Base-by-base conservation (phyloP, 64 coral and sea anemone genomes). In the Montipora foliosa region DNA sequence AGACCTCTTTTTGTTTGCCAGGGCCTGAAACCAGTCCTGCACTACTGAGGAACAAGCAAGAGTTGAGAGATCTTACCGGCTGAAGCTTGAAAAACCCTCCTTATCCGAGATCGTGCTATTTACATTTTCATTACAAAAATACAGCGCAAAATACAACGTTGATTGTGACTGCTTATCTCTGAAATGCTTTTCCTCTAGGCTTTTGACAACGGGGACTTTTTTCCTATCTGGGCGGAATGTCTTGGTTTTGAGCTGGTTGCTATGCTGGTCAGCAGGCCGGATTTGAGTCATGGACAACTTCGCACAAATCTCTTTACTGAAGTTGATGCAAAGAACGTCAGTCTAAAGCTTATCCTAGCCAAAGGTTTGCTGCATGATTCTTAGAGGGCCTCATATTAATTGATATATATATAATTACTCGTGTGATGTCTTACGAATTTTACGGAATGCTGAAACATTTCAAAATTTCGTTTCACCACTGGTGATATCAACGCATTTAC, bases 191-290 rank as follows among this genome's bases (percentile, higher is more conserved):
- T 78, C 67, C 12, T 22, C 79, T 69, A 95, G 94, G 94, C 94
- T 15, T 92, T 88, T 80, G 84, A 92, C 49, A 82, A 95, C 48
- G 89, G 82, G 12, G 84, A 74, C 46, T 67, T 95, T 9, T 95
- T 95, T 82, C 94, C 94, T 4, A 95, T 95, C 46, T 95, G 94
- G 94, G 89, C 19, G 45, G 94, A 95, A 62, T 95, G 94, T n/a
- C 76, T 95, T 6, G 83, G 94, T 44, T 76, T 95, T 17, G 94
- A 95, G 76, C 47, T 95, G 74, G 25, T 95, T 46, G 67, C 94
- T 62, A 51, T 95, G n/a, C 16, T 81, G 19, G 77, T 89, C 48
- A 59, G 89, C 13, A 82, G 58, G 67, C 25, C 82, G 44, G 78
- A 89, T 75, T n/a, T 95, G 14, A 44, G 19, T 21, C 25, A 68